These are phyloP conservation scores for Pica pica DNA, from an alignment of 2,113 vertebrate species.

Conservation along the genomic window DNA sequence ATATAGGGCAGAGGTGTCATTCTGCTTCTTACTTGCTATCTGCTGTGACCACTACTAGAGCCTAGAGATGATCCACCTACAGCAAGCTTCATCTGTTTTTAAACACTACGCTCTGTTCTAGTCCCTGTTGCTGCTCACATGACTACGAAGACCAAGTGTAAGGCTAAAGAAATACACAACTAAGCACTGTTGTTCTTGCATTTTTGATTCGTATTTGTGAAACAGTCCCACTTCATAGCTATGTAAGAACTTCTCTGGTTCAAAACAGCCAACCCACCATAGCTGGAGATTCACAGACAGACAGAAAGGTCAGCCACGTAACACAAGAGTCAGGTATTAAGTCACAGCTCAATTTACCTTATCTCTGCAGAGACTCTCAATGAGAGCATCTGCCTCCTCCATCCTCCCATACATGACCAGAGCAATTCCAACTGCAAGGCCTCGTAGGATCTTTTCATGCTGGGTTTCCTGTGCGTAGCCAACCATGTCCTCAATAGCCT, in stretches of 20 bases:
- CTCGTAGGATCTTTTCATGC: conserved; percentile 96
- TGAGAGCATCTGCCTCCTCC: conserved; percentile 97
- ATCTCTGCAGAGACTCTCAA: conserved; percentile 97
- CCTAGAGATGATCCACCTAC: neutral
- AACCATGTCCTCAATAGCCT: conserved; percentile 99
- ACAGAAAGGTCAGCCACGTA: neutral
- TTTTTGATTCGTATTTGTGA: neutral
- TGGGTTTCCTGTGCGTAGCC: conserved; percentile 97
- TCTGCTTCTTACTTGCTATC: neutral
- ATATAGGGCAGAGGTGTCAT: neutral
- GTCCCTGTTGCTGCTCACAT: neutral
- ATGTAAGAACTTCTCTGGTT: neutral
- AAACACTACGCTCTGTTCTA: neutral
- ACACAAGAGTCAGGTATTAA: neutral
- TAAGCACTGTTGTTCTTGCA: neutral
- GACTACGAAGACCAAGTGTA: neutral
- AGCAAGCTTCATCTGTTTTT: neutral
- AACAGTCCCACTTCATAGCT: neutral
- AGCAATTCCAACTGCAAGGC: conserved; percentile 94
- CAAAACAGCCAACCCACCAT: neutral
- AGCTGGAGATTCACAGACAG: neutral
- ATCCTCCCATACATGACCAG: conserved; percentile 97
- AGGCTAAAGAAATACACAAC: neutral
- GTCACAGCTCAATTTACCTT: conserved; percentile 74
- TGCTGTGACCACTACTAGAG: neutral